Percentiles rank a stretch among this genome's conserved stretches.
These are phyloP conservation scores for Caprella mutica DNA, from an alignment of 2,888 invertebrate genomes.

Conservation along the genomic window DNA sequence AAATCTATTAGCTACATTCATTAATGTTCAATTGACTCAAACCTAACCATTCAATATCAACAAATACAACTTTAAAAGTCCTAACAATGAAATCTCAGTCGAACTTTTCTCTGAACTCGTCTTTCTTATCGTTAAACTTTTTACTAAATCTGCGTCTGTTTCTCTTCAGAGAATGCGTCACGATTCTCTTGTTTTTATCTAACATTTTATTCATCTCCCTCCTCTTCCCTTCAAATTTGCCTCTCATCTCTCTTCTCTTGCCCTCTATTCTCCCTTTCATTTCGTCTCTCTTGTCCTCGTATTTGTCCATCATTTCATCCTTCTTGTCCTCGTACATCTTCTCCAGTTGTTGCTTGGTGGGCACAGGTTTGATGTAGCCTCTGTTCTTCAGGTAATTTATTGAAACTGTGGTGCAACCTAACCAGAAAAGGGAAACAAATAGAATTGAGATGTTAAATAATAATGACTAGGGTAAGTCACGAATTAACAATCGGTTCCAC, in stretches of 20 bases:
- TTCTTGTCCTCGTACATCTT: slow-evolving; percentile 53
- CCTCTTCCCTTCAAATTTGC: slow-evolving; percentile 13
- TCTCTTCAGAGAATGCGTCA: not conserved
- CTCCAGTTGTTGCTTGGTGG: slow-evolving; percentile 52
- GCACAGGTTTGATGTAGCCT: slow-evolving; percentile 74
- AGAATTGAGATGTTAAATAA: not conserved
- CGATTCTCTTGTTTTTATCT: slow-evolving; percentile 9
- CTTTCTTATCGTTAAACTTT: not conserved
- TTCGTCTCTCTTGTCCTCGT: slow-evolving; percentile 26
- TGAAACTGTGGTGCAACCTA: slow-evolving; percentile 72
- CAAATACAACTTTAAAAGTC: too few species aligned
- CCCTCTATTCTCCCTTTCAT: slow-evolving; percentile 22
- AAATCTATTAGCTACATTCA: too few species aligned
- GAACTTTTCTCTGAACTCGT: not conserved
- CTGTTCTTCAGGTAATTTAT: slow-evolving; percentile 66
- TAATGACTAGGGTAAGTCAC: not conserved
- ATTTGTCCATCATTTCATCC: slow-evolving; percentile 39
- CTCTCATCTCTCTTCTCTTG: slow-evolving; percentile 17
- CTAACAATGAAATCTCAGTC: too few species aligned
- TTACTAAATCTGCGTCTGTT: not conserved
- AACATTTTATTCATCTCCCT: slow-evolving; percentile 13
- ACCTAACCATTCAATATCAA: too few species aligned
- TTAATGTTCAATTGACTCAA: too few species aligned
- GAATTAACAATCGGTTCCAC: not conserved
- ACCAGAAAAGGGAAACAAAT: slow-evolving; percentile 21